These are phyloP conservation scores for Buceros bicornis DNA, from an alignment of 2,797 vertebrate genomes.

Conservation along the genomic window DNA sequence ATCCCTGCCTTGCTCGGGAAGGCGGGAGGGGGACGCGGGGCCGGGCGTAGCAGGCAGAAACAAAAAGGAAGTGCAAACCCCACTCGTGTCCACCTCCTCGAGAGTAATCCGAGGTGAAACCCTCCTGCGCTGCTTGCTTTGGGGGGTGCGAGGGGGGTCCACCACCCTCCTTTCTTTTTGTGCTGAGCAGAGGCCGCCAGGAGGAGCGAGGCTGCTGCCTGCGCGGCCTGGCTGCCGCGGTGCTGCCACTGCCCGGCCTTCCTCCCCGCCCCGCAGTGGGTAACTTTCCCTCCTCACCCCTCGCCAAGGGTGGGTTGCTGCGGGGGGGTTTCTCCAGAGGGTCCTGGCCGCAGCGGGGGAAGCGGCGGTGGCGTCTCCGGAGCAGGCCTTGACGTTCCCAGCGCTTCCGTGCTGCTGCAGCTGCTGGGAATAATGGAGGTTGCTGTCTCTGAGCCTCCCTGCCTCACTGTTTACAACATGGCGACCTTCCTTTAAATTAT, in stretches of 20 bases:
- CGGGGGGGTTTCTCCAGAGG: not conserved
- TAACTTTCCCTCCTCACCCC: not conserved
- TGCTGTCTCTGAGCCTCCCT: conserved; percentile 77
- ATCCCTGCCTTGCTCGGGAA: not conserved
- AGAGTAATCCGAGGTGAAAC: not conserved
- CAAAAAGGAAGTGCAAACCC: conserved; percentile 9
- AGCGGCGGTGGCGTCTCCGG: not conserved
- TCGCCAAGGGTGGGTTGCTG: not conserved
- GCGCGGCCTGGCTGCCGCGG: not conserved
- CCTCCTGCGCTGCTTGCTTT: not conserved
- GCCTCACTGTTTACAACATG: conserved; percentile 92
- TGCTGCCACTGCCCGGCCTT: not conserved
- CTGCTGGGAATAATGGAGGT: conserved; percentile 78
- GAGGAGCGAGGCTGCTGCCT: conserved; percentile 44
- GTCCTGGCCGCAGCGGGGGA: not conserved
- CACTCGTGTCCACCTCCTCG: not conserved
- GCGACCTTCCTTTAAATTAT: conserved; percentile 90
- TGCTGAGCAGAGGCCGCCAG: conserved; percentile 22
- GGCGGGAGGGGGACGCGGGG: not conserved
- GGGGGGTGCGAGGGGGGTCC: not conserved
- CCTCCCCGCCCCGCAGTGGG: not conserved
- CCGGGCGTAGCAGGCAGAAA: not conserved
- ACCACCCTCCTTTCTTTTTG: conserved; percentile 29
- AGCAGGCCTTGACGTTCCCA: conserved; percentile 50
- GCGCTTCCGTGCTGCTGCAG: conserved; percentile 71